Conservation (phyloP, 2,797 vertebrate genomes). For the Dipus sagitta region DNA sequence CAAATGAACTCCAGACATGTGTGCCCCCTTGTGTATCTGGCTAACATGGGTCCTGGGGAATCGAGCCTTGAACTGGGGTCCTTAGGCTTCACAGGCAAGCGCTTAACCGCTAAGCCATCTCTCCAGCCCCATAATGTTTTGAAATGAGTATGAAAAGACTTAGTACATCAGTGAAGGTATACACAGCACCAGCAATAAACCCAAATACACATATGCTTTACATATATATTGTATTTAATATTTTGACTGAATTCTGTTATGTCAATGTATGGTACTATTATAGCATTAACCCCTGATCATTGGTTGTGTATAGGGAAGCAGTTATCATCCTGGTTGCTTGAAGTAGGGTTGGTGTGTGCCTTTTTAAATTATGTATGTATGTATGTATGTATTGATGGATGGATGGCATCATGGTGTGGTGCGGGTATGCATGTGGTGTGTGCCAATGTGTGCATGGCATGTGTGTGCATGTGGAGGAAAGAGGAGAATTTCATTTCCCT, state of each 20-base stretch:
- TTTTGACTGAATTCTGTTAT: background rate
- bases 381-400: too few species aligned
- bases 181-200: background rate
- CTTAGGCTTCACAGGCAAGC: too few species aligned
- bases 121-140: background rate
- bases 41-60: too few species aligned
- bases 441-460: too few species aligned
- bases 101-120: too few species aligned
- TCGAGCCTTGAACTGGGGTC: too few species aligned
- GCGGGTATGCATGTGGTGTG: too few species aligned
- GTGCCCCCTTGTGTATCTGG: too few species aligned
- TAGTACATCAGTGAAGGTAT: background rate
- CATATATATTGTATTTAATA: background rate
- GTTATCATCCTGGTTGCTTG: background rate
- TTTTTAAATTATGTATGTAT: background rate
- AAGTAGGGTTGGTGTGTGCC: background rate
- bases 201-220: background rate
- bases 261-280: background rate
- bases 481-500: too few species aligned
- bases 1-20: too few species aligned
- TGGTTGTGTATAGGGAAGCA: background rate
- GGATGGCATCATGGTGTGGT: too few species aligned
- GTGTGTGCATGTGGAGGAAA: too few species aligned
- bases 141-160: background rate
- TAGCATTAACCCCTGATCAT: background rate